These are phyloP conservation scores for Erynnis tages DNA, from an alignment of 2,888 invertebrate genomes.

Conservation along the genomic window DNA sequence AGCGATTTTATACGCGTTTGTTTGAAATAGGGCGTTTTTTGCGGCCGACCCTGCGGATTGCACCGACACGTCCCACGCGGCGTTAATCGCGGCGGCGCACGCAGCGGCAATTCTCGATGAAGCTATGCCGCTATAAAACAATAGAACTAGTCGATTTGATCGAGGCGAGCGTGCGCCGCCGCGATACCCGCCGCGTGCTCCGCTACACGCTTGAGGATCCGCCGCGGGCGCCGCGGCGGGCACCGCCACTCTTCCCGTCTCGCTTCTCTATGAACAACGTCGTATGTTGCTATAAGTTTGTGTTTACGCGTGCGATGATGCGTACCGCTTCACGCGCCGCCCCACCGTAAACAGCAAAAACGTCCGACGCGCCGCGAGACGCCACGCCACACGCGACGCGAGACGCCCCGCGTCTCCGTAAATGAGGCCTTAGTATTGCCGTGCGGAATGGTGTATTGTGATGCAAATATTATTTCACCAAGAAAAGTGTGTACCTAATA, in stretches of 20 bases:
- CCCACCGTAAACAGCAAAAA: background rate
- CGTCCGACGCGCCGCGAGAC: background rate
- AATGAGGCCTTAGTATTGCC: background rate
- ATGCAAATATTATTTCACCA: no score
- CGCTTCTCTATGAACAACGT: constrained; percentile 5
- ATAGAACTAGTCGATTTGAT: constrained; percentile 1
- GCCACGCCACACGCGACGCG: background rate
- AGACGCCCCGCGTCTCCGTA: background rate
- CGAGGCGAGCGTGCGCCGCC: constrained; percentile 3
- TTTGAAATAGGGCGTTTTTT: background rate
- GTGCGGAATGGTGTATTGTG: no score
- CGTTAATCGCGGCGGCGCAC: no score
- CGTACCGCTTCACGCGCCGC: background rate
- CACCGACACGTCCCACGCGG: background rate
- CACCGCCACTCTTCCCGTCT: constrained; percentile 17
- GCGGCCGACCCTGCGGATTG: background rate
- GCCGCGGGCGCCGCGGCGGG: constrained; percentile 18
- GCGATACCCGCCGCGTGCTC: constrained; percentile 12
- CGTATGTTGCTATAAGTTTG: background rate
- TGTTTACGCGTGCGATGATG: background rate
- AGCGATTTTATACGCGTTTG: background rate
- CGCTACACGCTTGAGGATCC: constrained; percentile 2
- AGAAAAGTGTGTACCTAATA: no score
- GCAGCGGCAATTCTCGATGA: background rate
- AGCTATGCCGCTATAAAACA: background rate